Conservation (phyloP, 2,113 vertebrate species). For the Spea bombifrons region DNA sequence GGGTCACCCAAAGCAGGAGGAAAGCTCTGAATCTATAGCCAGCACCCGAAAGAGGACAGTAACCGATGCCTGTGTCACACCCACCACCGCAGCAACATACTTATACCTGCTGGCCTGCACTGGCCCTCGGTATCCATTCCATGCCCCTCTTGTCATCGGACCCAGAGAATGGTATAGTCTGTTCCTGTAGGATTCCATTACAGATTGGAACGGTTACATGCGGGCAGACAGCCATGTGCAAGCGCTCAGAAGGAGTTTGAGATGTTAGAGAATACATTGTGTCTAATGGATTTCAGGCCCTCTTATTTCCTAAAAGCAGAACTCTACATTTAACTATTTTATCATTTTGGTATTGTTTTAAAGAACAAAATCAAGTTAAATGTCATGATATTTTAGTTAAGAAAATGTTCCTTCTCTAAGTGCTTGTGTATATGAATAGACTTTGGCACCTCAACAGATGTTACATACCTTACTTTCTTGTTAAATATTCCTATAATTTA, state of each 20-base stretch:
- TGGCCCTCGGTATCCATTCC: slow-evolving; percentile 94
- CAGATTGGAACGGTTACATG: slow-evolving; percentile 73
- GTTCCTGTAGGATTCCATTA: slow-evolving; percentile 96
- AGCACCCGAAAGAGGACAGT: slow-evolving; percentile 27
- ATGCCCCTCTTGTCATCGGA: slow-evolving; percentile 92
- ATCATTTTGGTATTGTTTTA: no score
- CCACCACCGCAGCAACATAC: slow-evolving; percentile 63
- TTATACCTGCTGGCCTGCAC: slow-evolving; percentile 96
- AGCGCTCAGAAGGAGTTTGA: not conserved
- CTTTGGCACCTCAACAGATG: no score
- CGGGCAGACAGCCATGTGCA: slow-evolving; percentile 58
- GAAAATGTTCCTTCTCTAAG: no score
- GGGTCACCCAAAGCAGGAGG: slow-evolving; percentile 52
- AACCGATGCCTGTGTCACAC: not conserved
- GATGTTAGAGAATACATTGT: no score
- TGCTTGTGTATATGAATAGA: no score
- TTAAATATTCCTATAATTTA: no score
- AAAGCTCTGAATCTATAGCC: slow-evolving; percentile 54
- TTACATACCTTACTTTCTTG: no score
- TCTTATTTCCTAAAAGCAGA: no score
- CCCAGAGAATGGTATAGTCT: slow-evolving; percentile 99
- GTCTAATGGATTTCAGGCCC: no score
- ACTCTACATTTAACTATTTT: no score
- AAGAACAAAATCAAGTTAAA: no score
- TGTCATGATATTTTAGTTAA: no score